Percentiles rank a stretch among this genome's conserved stretches.
Evolutionary conservation across 2,797 vertebrate species (phyloP).

Genomic region (Hyperoplus lanceolatus): DNA sequence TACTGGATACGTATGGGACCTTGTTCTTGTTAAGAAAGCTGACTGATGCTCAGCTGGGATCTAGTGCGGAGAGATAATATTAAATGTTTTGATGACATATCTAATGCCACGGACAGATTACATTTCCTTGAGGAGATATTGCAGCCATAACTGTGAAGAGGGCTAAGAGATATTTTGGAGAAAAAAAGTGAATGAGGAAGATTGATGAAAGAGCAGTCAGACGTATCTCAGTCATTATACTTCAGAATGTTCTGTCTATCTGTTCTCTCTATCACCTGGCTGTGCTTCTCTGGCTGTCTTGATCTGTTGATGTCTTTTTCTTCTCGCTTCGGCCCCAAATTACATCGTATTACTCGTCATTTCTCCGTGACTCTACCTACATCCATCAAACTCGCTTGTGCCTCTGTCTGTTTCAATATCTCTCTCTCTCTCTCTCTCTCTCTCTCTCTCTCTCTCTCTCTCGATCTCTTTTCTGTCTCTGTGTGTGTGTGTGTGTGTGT

Average conservation of each 20-base stretch:
- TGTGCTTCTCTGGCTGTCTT: constrained; percentile 1
- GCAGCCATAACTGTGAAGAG: constrained; percentile 39
- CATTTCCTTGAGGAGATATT: constrained; percentile 28
- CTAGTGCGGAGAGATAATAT: constrained; percentile 40
- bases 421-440: constrained; percentile 10
- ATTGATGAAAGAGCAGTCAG: constrained; percentile 45
- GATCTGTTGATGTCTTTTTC: constrained; percentile 49
- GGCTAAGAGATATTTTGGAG: constrained; percentile 26
- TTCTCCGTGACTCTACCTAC: constrained; percentile 33
- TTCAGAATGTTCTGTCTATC: not conserved
- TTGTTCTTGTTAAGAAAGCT: constrained; percentile 45
- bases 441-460: constrained; percentile 9
- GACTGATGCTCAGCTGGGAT: constrained; percentile 50
- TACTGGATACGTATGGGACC: constrained; percentile 23
- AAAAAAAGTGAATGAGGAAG: constrained; percentile 27
- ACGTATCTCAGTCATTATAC: constrained; percentile 44
- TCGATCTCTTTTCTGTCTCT: constrained; percentile 13
- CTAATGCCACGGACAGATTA: constrained; percentile 9
- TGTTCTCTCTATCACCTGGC: not conserved
- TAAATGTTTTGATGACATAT: constrained; percentile 57
- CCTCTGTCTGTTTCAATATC: constrained; percentile 14
- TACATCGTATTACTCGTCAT: constrained; percentile 48
- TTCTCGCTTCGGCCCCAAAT: constrained; percentile 44
- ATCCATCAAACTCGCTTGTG: constrained; percentile 46
- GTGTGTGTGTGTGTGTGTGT: too few species aligned